phyloP scores from a whole-genome alignment of 2,888 invertebrate species.

The Aphodius granarius region DNA sequence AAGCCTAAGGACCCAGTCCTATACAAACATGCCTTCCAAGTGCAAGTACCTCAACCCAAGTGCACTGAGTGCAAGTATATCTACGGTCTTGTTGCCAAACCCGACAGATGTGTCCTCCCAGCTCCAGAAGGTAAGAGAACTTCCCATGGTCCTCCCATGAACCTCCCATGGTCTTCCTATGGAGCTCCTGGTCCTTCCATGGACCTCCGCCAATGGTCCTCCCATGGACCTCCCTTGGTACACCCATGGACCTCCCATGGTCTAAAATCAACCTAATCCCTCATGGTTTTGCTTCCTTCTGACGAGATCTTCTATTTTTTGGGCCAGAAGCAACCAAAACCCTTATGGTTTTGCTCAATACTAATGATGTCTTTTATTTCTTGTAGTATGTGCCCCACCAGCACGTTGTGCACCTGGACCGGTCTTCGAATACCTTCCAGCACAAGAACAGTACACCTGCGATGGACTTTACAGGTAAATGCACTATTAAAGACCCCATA shows the following conservation, averaged over 20 bases:
- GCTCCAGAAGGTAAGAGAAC: slow-evolving; percentile 27
- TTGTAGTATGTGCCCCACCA: slow-evolving; percentile 24
- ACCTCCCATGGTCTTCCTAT: slow-evolving; percentile 23
- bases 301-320: no score
- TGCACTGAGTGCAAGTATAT: slow-evolving; percentile 21
- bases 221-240: slow-evolving; percentile 25
- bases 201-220: slow-evolving; percentile 17
- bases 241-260: slow-evolving; percentile 7
- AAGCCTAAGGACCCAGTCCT: slow-evolving; percentile 18
- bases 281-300: no score
- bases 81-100: slow-evolving; percentile 38
- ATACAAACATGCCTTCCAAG: slow-evolving; percentile 31
- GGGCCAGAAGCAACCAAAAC: no score
- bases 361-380: background rate
- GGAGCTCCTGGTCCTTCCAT: background rate
- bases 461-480: background rate
- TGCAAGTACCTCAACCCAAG: slow-evolving; percentile 36
- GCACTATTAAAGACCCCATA: background rate
- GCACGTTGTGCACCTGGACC: slow-evolving; percentile 22
- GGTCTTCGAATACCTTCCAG: slow-evolving; percentile 26
- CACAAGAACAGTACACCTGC: background rate
- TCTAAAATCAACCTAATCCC: no score
- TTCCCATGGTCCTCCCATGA: slow-evolving; percentile 21
- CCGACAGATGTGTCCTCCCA: slow-evolving; percentile 45
- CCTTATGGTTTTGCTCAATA: no score